Percentiles rank a stretch among this genome's conserved stretches.
Evolutionary conservation across 2,888 invertebrate species (phyloP).

Genomic region (Elgonia sp.): DNA sequence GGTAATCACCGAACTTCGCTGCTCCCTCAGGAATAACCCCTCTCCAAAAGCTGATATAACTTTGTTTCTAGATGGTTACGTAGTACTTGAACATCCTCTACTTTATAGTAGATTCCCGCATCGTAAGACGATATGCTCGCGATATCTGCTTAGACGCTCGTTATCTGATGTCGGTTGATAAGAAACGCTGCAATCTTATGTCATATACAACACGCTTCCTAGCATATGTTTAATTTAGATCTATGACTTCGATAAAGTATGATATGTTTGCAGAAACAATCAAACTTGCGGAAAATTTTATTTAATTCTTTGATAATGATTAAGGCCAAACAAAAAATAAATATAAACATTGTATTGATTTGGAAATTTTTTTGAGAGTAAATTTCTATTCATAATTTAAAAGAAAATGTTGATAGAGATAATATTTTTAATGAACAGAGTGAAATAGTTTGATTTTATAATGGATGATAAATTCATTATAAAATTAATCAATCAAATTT

Average conservation of each 20-base stretch:
- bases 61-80: constrained; percentile 86
- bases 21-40: constrained; percentile 85
- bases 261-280: constrained; percentile 16
- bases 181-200: constrained; percentile 60
- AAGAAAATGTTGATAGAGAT: no score
- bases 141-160: constrained; percentile 73
- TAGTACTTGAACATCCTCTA: constrained; percentile 81
- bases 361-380: background rate
- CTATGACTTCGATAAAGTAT: constrained; percentile 22
- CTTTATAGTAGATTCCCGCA: constrained; percentile 76
- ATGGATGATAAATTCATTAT: no score
- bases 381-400: no score
- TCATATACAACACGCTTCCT: constrained; percentile 27
- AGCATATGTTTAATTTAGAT: constrained; percentile 58
- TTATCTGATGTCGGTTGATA: constrained; percentile 72
- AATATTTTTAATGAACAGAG: no score
- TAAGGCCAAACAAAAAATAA: background rate
- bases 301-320: background rate
- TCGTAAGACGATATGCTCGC: constrained; percentile 75
- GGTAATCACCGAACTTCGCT: constrained; percentile 87
- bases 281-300: background rate
- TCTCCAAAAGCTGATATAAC: constrained; percentile 85
- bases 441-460: no score
- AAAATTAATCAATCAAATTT: no score
- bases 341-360: background rate